A percentile compares a stretch with the other conserved stretches of the same genome.
phyloP scores from a whole-genome alignment of 2,888 invertebrate species.

The Caenorhabditis sp. region DNA sequence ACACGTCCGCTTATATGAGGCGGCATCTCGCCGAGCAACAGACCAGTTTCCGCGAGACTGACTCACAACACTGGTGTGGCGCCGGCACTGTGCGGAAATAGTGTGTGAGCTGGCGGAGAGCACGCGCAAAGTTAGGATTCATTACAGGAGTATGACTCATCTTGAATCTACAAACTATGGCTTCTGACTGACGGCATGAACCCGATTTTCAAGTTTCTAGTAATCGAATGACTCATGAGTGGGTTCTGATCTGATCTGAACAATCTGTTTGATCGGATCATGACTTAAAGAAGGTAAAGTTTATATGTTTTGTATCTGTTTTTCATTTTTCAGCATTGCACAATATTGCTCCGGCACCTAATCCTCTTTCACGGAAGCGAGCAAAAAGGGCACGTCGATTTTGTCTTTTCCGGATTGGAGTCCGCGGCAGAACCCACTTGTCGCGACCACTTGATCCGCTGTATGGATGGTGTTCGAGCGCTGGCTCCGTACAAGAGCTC shows the following conservation, averaged over 20 bases:
- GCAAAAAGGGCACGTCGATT: conserved; percentile 40
- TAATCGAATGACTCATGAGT: conserved; percentile 12
- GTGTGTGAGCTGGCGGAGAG: conserved; percentile 8
- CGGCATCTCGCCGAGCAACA: conserved; percentile 37
- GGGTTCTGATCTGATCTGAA: conserved; percentile 8
- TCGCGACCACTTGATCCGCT: conserved; percentile 35
- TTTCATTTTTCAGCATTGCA: conserved; percentile 16
- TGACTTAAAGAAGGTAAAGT: too few species aligned
- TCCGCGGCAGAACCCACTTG: conserved; percentile 24
- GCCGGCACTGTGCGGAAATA: background rate
- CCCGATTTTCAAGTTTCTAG: conserved; percentile 19
- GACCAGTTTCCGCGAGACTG: conserved; percentile 49
- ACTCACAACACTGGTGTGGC: conserved; percentile 34
- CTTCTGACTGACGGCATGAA: conserved; percentile 38
- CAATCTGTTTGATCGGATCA: too few species aligned
- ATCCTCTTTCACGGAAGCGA: conserved; percentile 31
- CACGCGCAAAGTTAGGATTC: conserved; percentile 4
- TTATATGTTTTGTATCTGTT: too few species aligned
- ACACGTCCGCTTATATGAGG: conserved; percentile 56
- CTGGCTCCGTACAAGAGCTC: background rate
- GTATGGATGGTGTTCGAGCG: conserved; percentile 6
- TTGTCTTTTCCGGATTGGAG: conserved; percentile 26
- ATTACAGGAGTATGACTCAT: conserved; percentile 54
- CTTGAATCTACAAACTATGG: conserved; percentile 26
- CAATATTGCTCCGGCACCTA: conserved; percentile 20